Evolutionary conservation across 2,113 vertebrate species (phyloP).

Genomic region (Bufo gargarizans): DNA sequence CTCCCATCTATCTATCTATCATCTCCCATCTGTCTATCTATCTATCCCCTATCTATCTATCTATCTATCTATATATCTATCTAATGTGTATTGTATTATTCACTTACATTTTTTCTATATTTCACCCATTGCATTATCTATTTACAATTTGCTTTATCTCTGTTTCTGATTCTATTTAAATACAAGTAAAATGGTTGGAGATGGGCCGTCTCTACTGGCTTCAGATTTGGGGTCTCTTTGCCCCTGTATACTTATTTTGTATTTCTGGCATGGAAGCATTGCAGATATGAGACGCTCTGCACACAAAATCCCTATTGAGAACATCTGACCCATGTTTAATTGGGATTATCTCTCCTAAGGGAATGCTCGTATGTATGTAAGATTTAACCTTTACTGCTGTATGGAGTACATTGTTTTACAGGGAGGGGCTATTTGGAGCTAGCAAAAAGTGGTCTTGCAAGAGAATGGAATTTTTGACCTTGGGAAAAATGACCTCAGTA

Average conservation of each 20-base stretch:
- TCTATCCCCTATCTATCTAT: neutral
- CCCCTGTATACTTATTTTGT: neutral
- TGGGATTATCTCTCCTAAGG: neutral
- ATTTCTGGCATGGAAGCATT: neutral
- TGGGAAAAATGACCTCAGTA: slow-evolving; percentile 14
- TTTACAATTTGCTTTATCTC: no score
- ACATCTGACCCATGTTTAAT: slow-evolving; percentile 3
- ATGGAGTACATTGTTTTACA: slow-evolving; percentile 6
- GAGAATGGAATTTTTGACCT: slow-evolving; percentile 9
- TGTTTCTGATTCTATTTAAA: no score
- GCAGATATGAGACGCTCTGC: neutral
- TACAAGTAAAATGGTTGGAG: no score
- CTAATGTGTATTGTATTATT: no score
- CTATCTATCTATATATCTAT: no score
- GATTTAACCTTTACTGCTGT: neutral
- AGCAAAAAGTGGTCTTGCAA: neutral
- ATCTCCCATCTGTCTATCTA: neutral
- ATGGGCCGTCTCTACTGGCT: neutral
- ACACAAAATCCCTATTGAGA: neutral
- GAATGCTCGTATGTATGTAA: neutral
- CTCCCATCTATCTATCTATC: neutral
- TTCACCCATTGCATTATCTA: no score
- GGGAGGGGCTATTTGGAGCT: neutral
- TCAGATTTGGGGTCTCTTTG: neutral
- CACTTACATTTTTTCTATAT: no score